Conservation (phyloP, 2,797 vertebrate genomes). For the Catostomus latipinnis region DNA sequence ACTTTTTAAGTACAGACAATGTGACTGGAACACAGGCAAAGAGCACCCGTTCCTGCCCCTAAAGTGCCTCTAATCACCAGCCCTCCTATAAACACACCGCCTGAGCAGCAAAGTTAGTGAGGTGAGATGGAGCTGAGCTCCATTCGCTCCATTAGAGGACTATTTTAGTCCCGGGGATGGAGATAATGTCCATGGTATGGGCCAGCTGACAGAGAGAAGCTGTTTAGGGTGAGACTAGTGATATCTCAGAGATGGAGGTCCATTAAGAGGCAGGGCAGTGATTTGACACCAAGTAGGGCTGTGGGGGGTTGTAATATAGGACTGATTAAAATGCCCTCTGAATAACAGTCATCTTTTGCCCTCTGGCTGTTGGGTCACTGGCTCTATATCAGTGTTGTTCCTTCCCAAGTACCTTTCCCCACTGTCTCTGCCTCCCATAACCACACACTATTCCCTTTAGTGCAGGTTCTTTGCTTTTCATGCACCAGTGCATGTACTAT, state of each 20-base stretch:
- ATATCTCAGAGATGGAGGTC: conserved; percentile 26
- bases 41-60: conserved; percentile 7
- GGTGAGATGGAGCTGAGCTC: conserved; percentile 23
- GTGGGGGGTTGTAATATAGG: not conserved
- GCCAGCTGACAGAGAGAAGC: conserved; percentile 33
- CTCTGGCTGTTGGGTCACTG: conserved; percentile 23
- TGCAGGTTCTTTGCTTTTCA: conserved; percentile 3
- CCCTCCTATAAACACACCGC: conserved; percentile 2
- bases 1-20: not conserved
- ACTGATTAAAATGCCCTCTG: conserved; percentile 42
- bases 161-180: conserved; percentile 46
- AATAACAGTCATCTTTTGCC: conserved; percentile 35
- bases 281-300: conserved; percentile 18
- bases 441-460: not conserved
- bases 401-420: conserved; percentile 5
- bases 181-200: conserved; percentile 32
- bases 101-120: conserved; percentile 26
- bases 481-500: not conserved
- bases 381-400: conserved; percentile 18
- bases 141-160: conserved; percentile 49
- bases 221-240: conserved; percentile 33
- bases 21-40: not conserved
- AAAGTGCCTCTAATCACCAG: conserved; percentile 36
- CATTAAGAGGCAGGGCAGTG: conserved; percentile 13
- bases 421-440: not conserved